Conservation (phyloP, 2,888 invertebrate species). For the Aporophyla lueneburgensis region DNA sequence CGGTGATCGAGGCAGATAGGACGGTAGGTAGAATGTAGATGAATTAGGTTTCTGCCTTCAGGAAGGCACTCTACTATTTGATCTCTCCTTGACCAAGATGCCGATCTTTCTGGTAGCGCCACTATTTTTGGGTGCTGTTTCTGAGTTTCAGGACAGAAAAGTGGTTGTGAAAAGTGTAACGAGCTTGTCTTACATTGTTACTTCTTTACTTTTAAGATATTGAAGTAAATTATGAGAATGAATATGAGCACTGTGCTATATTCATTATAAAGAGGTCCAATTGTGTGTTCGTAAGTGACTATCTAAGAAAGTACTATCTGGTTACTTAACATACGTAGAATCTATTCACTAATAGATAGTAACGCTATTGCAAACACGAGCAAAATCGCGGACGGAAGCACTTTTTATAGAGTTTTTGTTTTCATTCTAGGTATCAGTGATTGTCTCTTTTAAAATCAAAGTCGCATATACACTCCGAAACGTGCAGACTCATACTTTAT, state of each 20-base stretch:
- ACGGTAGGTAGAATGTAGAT: constrained; percentile 37
- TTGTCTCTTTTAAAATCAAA: neutral
- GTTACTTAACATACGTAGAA: no score
- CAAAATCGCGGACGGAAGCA: neutral
- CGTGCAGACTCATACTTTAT: neutral
- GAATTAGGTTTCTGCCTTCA: neutral
- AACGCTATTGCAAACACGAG: neutral
- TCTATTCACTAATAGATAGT: no score
- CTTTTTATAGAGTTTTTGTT: neutral
- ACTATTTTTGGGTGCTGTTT: neutral
- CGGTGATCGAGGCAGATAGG: constrained; percentile 53
- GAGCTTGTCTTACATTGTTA: neutral
- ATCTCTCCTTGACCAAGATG: no score
- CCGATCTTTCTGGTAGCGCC: neutral
- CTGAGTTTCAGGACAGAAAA: neutral
- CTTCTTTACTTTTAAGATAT: neutral
- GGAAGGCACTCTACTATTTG: neutral
- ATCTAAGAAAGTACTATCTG: neutral
- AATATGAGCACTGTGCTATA: neutral
- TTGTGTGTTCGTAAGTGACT: neutral
- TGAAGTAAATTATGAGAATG: neutral
- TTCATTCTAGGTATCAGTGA: neutral
- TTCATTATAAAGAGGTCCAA: neutral
- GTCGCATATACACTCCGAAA: neutral
- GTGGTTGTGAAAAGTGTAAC: no score